phyloP scores from a whole-genome alignment of 2,888 invertebrate genomes.

The Arenicola marina region DNA sequence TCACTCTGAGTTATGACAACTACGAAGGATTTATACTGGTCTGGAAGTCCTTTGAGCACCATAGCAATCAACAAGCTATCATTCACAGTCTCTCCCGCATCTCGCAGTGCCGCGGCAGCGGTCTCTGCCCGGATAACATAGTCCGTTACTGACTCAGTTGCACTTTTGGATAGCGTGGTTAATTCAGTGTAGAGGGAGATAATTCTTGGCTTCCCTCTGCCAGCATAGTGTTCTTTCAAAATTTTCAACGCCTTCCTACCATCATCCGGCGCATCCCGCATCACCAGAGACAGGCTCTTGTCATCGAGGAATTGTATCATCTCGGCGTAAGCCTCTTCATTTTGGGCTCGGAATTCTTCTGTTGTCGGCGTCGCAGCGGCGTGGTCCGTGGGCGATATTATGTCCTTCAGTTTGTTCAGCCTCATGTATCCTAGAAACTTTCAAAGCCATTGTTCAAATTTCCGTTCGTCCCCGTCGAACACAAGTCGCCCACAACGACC shows the following conservation, averaged over 20 bases:
- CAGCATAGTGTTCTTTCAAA: constrained; percentile 9
- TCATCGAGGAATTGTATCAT: constrained; percentile 1
- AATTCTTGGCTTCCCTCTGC: constrained; percentile 11
- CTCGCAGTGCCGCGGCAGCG: constrained; percentile 9
- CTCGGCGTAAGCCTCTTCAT: not conserved
- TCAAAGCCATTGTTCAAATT: constrained; percentile 7
- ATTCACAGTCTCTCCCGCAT: constrained; percentile 15
- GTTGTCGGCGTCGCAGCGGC: not conserved
- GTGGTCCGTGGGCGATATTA: not conserved
- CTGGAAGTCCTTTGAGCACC: constrained; percentile 25
- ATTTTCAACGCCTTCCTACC: constrained; percentile 23
- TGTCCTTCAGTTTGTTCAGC: constrained; percentile 16
- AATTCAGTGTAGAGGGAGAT: constrained; percentile 3
- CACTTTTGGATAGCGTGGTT: not conserved
- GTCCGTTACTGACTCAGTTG: constrained; percentile 22
- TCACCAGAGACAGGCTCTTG: constrained; percentile 16
- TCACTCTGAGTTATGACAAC: constrained; percentile 16
- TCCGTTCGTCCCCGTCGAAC: constrained; percentile 13
- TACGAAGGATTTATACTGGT: constrained; percentile 13
- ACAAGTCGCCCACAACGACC: not conserved
- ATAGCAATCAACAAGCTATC: constrained; percentile 23
- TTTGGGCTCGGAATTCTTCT: constrained; percentile 11
- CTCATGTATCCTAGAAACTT: constrained; percentile 22
- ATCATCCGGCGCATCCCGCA: constrained; percentile 25
- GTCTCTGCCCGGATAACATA: constrained; percentile 26